Base-by-base conservation (phyloP, 64 coral and sea anemone species). In the Porites australiensis region DNA sequence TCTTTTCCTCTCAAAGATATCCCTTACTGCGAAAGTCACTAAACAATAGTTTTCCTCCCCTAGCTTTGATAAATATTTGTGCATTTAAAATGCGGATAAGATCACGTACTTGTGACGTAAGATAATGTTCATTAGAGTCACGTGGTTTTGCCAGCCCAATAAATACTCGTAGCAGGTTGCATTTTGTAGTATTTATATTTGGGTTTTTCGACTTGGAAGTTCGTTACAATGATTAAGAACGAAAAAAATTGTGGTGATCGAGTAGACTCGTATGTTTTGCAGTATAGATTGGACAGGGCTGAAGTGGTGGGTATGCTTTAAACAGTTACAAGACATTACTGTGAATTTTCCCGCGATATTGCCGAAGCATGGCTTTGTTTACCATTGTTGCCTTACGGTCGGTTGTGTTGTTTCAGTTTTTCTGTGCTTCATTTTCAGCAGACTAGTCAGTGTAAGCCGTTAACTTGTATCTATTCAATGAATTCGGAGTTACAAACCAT, bases 251-350 rank as follows among this genome's bases (percentile, higher is more conserved):
- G 46, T 46, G 45, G 63, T 84, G 81, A 23, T 84, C 63, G 81
- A 50, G 81, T 51, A 51, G 81, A 84, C 21, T 84, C 81, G 62
- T 52, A 69, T 68, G 16, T 84, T 51, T 84, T 84, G 52, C 81
- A 84, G n/a, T 84, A 84, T 45, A 84, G 46, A 68, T 68, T 84
- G n/a, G 81, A 84, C 63, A 84, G 63, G 27, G 18, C 81, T 65
- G 81, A 84, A 84, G 81, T 84, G 81, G 81, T 84, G 22, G 51
- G 81, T 84, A 83, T 12, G 63, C 16, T 50, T 7, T n/a, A 64
- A 5, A 4, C 8, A 84, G 13, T 16, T 19, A 13, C 13, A 64
- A 64, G 62, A 18, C 2, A 64, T 64, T 13, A 4, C 13, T 16
- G 54, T 57, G 13, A 12, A 4, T 64, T 64, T 64, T 77, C 49